These are phyloP conservation scores for Ranitomeya imitator DNA, from an alignment of 2,113 vertebrate species.

Conservation along the genomic window DNA sequence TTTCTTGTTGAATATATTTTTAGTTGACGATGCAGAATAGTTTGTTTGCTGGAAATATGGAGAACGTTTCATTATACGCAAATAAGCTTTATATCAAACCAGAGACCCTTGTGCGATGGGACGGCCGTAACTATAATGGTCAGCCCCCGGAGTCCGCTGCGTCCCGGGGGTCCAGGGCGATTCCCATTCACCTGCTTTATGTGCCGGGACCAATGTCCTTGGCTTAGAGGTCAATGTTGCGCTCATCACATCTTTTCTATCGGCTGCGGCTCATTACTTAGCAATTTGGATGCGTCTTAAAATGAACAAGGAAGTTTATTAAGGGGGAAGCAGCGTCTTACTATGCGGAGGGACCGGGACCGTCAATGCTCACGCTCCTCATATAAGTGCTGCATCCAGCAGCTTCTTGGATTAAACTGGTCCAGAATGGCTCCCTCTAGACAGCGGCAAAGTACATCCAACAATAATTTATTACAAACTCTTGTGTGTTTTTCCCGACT, in stretches of 20 bases:
- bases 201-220: background rate
- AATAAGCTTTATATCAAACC: too few species aligned
- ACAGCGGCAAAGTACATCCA: constrained; percentile 40
- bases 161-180: too few species aligned
- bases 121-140: too few species aligned
- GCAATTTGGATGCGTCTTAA: background rate
- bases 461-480: constrained; percentile 53
- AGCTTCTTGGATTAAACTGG: constrained; percentile 56
- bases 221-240: background rate
- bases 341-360: background rate
- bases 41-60: too few species aligned
- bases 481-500: constrained; percentile 35
- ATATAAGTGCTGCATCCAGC: constrained; percentile 54
- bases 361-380: constrained; percentile 29
- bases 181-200: too few species aligned
- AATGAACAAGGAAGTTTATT: constrained; percentile 15
- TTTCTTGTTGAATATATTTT: too few species aligned
- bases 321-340: background rate
- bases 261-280: constrained; percentile 8
- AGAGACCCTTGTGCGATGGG: too few species aligned
- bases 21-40: too few species aligned
- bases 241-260: background rate
- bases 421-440: constrained; percentile 49
- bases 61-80: too few species aligned
- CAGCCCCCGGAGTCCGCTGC: too few species aligned